phyloP scores from a whole-genome alignment of 2,113 vertebrate genomes.

The Sinosuthora webbiana region DNA sequence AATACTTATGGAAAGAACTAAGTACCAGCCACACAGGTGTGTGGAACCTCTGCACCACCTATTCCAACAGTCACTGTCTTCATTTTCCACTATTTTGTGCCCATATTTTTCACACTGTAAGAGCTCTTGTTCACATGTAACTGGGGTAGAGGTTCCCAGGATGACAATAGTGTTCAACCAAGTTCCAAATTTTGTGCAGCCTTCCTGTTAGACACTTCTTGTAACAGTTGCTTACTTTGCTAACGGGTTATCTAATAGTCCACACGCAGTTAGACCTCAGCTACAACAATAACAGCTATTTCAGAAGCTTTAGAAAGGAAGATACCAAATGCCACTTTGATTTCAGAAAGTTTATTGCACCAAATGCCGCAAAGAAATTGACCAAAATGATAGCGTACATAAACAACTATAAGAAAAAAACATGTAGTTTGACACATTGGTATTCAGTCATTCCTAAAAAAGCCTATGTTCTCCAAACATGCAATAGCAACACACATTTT shows the following conservation, averaged over 20 bases:
- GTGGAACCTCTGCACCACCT: not conserved
- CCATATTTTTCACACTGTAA: not conserved
- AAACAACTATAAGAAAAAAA: slow-evolving; percentile 61
- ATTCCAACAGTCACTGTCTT: not conserved
- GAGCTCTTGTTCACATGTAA: not conserved
- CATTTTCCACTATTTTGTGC: not conserved
- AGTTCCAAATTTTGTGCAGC: not conserved
- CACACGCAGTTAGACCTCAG: fast-evolving
- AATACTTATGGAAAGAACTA: not conserved
- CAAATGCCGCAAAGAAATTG: slow-evolving; percentile 73
- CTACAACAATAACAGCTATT: not conserved
- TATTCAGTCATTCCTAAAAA: slow-evolving; percentile 64
- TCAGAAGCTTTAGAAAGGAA: not conserved
- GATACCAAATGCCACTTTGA: slow-evolving; percentile 26
- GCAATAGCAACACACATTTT: slow-evolving; percentile 56
- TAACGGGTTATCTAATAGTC: fast-evolving
- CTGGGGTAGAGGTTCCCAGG: not conserved
- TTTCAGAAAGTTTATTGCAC: slow-evolving; percentile 81
- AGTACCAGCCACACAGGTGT: not conserved
- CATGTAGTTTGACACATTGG: slow-evolving; percentile 59
- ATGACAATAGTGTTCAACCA: not conserved
- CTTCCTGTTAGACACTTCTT: not conserved
- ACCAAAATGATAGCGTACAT: slow-evolving; percentile 65
- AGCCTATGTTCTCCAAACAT: slow-evolving; percentile 52
- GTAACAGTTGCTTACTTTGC: not conserved